phyloP scores from a whole-genome alignment of 2,888 invertebrate genomes.

The Drosophila putrida region DNA sequence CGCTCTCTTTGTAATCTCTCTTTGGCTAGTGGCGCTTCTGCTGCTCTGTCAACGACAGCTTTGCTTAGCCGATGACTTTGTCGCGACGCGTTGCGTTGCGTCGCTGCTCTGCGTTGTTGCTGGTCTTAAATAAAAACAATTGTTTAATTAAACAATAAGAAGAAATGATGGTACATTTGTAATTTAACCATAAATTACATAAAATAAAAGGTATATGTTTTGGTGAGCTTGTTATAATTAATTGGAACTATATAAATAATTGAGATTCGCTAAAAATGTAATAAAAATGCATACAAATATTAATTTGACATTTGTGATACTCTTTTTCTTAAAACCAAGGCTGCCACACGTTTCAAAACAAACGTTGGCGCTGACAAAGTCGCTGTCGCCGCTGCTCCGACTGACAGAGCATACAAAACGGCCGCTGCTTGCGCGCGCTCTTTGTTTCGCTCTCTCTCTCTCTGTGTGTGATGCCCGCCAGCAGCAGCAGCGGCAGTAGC shows the following conservation, averaged over 20 bases:
- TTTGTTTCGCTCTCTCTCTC: too few relatives aligned
- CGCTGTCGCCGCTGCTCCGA: conserved; percentile 9
- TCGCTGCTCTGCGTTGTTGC: conserved; percentile 31
- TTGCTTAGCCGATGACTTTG: conserved; percentile 36
- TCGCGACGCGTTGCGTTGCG: neutral
- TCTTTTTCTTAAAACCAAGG: too few relatives aligned
- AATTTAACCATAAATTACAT: too few relatives aligned
- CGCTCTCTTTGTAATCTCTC: conserved; percentile 59
- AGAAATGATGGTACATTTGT: too few relatives aligned
- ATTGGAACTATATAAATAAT: too few relatives aligned
- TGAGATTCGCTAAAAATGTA: too few relatives aligned
- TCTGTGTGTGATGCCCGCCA: too few relatives aligned
- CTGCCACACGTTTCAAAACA: conserved; percentile 34
- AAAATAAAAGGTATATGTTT: too few relatives aligned
- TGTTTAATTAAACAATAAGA: too few relatives aligned
- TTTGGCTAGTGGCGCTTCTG: conserved; percentile 52
- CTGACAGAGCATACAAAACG: conserved; percentile 48
- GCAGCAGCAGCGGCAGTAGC: neutral
- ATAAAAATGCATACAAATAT: too few relatives aligned
- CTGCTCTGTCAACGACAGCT: conserved; percentile 14
- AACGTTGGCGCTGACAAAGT: conserved; percentile 64
- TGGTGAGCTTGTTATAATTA: too few relatives aligned
- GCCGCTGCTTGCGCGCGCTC: conserved; percentile 21
- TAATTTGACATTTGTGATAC: too few relatives aligned
- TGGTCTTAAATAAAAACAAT: conserved; percentile 3